Base-by-base conservation (phyloP, 2,888 invertebrate species). In the Eristalis arbustorum region DNA sequence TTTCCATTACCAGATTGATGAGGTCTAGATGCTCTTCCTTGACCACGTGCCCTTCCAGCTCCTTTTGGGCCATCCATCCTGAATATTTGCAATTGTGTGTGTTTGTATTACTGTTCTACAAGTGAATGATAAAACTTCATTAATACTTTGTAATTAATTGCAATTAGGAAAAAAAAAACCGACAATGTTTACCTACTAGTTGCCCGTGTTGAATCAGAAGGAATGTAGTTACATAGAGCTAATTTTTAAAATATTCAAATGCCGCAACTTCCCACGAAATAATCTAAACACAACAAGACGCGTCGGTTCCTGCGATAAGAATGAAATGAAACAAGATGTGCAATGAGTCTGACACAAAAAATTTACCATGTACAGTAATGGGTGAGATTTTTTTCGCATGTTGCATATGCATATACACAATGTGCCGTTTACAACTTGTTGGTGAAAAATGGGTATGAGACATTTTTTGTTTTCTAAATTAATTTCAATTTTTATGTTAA, bases 21-120 rank as follows among this genome's bases (percentile, higher is more conserved):
- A 2, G 80, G 78, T 3, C 81, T 76, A 0, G 84, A 67, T 2
- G 89, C 82, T 28, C 89, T 76, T 0, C 89, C 89, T 63, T 89
- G 88, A 18, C 90, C 89, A 84, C 89, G 89, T 71, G 90, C 88
- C 23, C 89, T 88, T 2, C 89, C 89, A n/a, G 75, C 84, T 71
- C 85, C 85, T 66, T 81, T 85, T 59, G 76, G 81, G 13, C 63
- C 73, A 56, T 89, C 89, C 89, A 89, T 59, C 14, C 25, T 59
- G 23, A 59, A 59, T 23, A 0, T n/a, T 18, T 18, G 18, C 49
- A 8, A 49, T 18, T 49, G 8, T 8, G 8, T 42, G n/a, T n/a
- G n/a, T n/a, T n/a, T n/a, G n/a, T n/a, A n/a, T n/a, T n/a, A n/a
- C n/a, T n/a, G n/a, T n/a, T n/a, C 49, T 49, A 18, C 0, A 49